Evolutionary conservation across 2,888 invertebrate species (phyloP).

Genomic region (Drepana falcataria): DNA sequence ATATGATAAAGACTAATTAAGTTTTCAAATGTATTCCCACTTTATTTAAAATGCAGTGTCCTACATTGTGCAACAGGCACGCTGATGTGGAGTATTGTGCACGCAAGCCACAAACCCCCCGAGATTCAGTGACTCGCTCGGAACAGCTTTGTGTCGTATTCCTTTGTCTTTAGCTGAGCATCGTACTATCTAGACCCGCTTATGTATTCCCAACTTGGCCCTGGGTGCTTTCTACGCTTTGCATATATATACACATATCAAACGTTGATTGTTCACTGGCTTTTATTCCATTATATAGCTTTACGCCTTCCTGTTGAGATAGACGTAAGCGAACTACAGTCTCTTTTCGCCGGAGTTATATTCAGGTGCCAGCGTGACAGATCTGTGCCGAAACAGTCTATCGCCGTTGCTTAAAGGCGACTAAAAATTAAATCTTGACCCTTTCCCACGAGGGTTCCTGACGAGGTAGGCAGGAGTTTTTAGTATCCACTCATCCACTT

Average conservation of each 20-base stretch:
- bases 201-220: conserved; percentile 36
- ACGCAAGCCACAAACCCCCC: conserved; percentile 34
- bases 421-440: too few relatives aligned
- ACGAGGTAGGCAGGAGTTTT: too few relatives aligned
- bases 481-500: too few relatives aligned
- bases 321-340: too few relatives aligned
- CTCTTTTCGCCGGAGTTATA: too few relatives aligned
- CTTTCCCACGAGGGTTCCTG: too few relatives aligned
- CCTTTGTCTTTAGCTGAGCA: conserved; percentile 48
- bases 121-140: conserved; percentile 41
- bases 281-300: too few relatives aligned
- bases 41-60: conserved; percentile 14
- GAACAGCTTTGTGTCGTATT: conserved; percentile 47
- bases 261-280: conserved; percentile 12
- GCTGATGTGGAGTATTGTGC: conserved; percentile 27
- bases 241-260: conserved; percentile 7
- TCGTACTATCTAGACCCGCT: conserved; percentile 32
- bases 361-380: too few relatives aligned
- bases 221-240: conserved; percentile 12
- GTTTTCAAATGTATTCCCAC: not conserved
- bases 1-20: not conserved
- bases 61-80: conserved; percentile 37
- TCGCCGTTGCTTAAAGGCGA: too few relatives aligned
- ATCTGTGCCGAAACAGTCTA: too few relatives aligned
- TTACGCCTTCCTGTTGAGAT: too few relatives aligned